These are phyloP conservation scores for Pangasius macronema DNA, from an alignment of 2,797 vertebrate genomes.

Conservation along the genomic window DNA sequence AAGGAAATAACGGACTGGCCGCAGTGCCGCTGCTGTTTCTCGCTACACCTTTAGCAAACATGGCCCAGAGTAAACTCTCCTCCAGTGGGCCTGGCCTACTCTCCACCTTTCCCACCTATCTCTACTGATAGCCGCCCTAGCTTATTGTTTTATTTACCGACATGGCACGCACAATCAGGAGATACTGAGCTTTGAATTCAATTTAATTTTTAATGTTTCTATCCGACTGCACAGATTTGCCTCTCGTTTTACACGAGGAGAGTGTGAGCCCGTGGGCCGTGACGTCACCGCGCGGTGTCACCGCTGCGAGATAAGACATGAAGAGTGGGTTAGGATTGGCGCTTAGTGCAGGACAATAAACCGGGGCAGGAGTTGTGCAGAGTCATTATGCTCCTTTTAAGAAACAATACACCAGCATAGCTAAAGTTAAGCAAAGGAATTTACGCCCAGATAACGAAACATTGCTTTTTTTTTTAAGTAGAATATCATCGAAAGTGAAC, in stretches of 20 bases:
- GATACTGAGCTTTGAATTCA: neutral
- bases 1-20: constrained; percentile 63
- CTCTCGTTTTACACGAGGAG: neutral
- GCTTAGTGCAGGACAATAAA: constrained; percentile 27
- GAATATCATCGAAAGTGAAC: neutral
- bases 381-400: neutral
- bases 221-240: neutral
- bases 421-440: too few relatives aligned
- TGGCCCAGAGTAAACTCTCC: constrained; percentile 44
- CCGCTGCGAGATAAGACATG: constrained; percentile 44
- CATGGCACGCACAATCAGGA: neutral
- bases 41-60: constrained; percentile 66
- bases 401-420: too few relatives aligned
- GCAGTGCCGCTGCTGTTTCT: constrained; percentile 48
- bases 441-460: too few relatives aligned
- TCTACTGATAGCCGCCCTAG: neutral
- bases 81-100: constrained; percentile 18
- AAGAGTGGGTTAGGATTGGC: constrained; percentile 20
- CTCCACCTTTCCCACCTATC: constrained; percentile 1
- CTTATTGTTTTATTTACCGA: neutral
- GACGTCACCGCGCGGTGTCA: constrained; percentile 32
- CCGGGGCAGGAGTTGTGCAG: constrained; percentile 5
- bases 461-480: too few relatives aligned
- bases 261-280: constrained; percentile 3
- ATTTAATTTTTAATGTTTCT: neutral